These are phyloP conservation scores for Gasteruption jaculator DNA, from an alignment of 2,888 invertebrate genomes.

Conservation along the genomic window DNA sequence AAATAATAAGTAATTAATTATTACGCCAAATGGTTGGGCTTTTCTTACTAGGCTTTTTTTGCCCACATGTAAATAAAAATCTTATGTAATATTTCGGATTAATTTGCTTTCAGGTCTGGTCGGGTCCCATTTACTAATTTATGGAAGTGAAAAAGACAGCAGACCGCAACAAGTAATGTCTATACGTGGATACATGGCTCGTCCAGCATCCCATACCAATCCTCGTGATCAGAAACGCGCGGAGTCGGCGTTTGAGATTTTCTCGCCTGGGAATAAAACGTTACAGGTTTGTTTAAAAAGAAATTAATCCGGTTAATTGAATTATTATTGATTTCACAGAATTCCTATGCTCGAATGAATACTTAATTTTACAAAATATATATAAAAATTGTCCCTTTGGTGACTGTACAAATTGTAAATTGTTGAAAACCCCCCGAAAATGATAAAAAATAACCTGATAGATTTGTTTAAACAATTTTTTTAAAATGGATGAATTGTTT, in stretches of 20 bases:
- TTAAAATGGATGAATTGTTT: no score
- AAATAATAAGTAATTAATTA: slow-evolving; percentile 4
- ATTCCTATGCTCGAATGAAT: not conserved
- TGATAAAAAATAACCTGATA: no score
- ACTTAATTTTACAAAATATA: not conserved
- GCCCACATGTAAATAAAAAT: not conserved
- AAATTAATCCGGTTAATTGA: slow-evolving; percentile 14
- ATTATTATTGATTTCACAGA: not conserved
- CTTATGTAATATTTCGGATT: not conserved
- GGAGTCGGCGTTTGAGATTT: slow-evolving; percentile 44
- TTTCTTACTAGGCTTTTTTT: not conserved
- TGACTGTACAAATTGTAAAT: no score
- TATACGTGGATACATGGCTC: slow-evolving; percentile 40
- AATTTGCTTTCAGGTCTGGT: slow-evolving; percentile 31
- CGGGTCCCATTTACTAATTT: slow-evolving; percentile 40
- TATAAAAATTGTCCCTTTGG: no score
- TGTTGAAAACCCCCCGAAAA: no score
- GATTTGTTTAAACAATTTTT: no score
- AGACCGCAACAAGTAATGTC: slow-evolving; percentile 35
- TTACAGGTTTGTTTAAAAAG: slow-evolving; percentile 36
- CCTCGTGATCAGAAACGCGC: slow-evolving; percentile 36
- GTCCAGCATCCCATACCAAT: slow-evolving; percentile 35
- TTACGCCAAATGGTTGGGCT: not conserved
- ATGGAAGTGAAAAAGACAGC: slow-evolving; percentile 37
- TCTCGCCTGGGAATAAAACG: slow-evolving; percentile 41